Evolutionary conservation across 1,140 invertebrate genomes (phyloP), one percentile per base, ranked within the genome.

Genomic region (Hyles euphorbiae): DNA sequence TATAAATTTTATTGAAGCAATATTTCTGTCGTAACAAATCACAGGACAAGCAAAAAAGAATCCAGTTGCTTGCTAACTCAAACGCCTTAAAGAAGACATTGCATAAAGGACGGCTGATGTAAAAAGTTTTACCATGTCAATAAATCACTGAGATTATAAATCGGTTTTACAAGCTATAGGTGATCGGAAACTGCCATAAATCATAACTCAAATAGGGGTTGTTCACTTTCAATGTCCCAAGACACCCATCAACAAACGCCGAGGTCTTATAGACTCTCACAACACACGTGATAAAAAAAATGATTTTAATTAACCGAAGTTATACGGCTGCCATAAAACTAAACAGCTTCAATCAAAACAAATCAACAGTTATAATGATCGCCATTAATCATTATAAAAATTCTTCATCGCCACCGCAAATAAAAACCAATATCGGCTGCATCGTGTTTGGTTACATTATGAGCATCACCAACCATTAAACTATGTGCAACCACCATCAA

Each of bases 131-230:
- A 70, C 68, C 61, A 58, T 72, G 57, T 61, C 74, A 60, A 79
- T 83, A 83, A 83, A 83, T 83, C 81, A 76, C 70, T 56, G 60
- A 70, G 68, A 78, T 79, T 80, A 71, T 79, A 82, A 82, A 82
- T 81, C 73, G 76, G 63, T 76, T 81, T 73, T 75, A 81, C 73
- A 76, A 68, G 69, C 63, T 67, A 68, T 70, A 81, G 68, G 65
- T 78, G 67, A 81, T 80, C 71, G 68, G 68, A 65, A 76, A 67
- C 47, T 59, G 58, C 64, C 67, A 67, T 84, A 84, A 84, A 82
- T 84, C 76, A 82, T 68, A 72, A 65, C 51, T 56, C 63, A 63
- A 76, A 78, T 76, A 61, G 65, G 71, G 72, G 69, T 70, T 70
- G 68, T 61, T 66, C 61, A 50, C 50, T 61, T 63, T 22, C 53